Evolutionary conservation across 2,888 invertebrate species (phyloP).

Genomic region (Coecobrya sp.): DNA sequence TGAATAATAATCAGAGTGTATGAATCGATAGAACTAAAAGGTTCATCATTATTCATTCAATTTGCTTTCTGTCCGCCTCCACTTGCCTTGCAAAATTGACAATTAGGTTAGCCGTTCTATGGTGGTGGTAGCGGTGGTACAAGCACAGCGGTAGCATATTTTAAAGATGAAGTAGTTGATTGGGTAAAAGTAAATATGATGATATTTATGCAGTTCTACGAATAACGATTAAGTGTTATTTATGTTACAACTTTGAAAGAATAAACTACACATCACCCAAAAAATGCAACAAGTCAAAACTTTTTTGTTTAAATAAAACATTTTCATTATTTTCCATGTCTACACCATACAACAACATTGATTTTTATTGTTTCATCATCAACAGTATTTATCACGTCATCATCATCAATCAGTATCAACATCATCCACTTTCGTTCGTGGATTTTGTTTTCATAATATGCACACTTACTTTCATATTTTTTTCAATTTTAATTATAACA

Average conservation of each 20-base stretch:
- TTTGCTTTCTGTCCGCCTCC: neutral
- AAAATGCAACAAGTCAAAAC: constrained; percentile 8
- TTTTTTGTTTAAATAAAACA: constrained; percentile 39
- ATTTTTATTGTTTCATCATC: constrained; percentile 61
- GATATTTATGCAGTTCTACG: too few relatives aligned
- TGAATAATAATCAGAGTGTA: constrained; percentile 22
- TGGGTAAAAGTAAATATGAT: neutral
- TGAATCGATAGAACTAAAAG: neutral
- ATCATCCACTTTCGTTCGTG: constrained; percentile 59
- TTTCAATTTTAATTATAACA: constrained; percentile 43
- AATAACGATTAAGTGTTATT: too few relatives aligned
- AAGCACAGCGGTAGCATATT: neutral
- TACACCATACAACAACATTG: constrained; percentile 2
- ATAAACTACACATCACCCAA: neutral
- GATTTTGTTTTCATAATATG: constrained; percentile 51
- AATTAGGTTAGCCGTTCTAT: neutral
- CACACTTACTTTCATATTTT: constrained; percentile 72
- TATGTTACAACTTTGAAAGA: neutral
- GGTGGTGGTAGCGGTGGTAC: neutral
- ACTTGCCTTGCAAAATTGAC: neutral
- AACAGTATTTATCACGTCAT: constrained; percentile 35
- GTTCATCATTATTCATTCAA: constrained; percentile 1
- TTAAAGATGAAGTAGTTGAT: neutral
- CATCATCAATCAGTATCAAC: constrained; percentile 21
- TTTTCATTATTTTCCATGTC: constrained; percentile 57